phyloP scores from a whole-genome alignment of 2,888 invertebrate genomes.

The Eupithecia subumbrata region DNA sequence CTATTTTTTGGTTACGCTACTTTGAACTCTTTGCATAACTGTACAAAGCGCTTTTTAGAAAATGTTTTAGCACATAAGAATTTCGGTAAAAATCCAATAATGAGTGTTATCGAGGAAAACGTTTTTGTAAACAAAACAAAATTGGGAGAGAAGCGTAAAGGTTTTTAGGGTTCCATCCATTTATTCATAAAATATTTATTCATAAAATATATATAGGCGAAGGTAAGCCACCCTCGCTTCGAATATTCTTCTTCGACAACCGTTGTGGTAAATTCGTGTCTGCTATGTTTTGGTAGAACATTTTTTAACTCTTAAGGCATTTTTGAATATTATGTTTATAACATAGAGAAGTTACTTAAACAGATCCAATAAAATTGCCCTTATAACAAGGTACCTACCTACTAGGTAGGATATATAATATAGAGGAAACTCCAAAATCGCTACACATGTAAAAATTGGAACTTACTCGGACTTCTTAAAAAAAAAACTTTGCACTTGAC shows the following conservation, averaged over 20 bases:
- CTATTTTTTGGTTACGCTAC: not conserved
- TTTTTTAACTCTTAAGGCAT: not conserved
- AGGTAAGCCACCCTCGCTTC: not conserved
- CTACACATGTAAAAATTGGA: too few species aligned
- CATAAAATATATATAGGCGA: not conserved
- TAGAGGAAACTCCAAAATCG: too few species aligned
- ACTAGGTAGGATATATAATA: too few species aligned
- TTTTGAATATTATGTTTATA: not conserved
- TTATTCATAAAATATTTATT: not conserved
- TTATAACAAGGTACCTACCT: not conserved
- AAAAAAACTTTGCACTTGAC: too few species aligned
- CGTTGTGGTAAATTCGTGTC: not conserved
- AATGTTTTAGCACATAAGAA: not conserved
- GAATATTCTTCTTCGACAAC: not conserved
- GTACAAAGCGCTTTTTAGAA: not conserved
- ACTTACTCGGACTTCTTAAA: too few species aligned
- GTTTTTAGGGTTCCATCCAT: not conserved
- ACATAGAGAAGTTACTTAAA: not conserved
- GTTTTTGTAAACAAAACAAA: constrained; percentile 2
- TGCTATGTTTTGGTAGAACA: not conserved
- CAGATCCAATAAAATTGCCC: too few species aligned
- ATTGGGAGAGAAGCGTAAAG: not conserved
- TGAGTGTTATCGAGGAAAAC: constrained; percentile 3
- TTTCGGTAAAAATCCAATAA: not conserved
- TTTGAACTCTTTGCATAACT: not conserved